Conservation (phyloP, 2,888 invertebrate genomes). For the Scotopteryx bipunctaria region DNA sequence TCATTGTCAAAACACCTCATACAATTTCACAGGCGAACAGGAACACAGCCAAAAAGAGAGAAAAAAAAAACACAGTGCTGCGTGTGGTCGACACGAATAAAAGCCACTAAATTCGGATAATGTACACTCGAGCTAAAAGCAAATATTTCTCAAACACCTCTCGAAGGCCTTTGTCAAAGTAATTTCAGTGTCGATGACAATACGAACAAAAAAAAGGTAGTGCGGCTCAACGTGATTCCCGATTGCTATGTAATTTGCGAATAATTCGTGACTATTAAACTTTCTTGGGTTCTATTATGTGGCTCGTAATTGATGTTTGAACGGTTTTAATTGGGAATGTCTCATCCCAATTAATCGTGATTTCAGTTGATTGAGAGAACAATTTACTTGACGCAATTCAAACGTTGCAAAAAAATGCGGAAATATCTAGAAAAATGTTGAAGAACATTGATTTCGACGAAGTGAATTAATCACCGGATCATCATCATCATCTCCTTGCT, state of each 20-base stretch:
- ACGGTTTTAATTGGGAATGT: conserved; percentile 22
- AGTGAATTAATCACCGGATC: conserved; percentile 6
- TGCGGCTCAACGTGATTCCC: conserved; percentile 69
- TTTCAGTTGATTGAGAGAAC: conserved; percentile 18
- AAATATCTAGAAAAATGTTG: background rate
- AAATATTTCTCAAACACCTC: conserved; percentile 82
- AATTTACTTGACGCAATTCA: conserved; percentile 24
- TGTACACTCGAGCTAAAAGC: conserved; percentile 69
- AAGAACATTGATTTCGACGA: conserved; percentile 1
- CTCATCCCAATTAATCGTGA: conserved; percentile 19
- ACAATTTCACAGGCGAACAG: conserved; percentile 68
- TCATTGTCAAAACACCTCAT: conserved; percentile 81
- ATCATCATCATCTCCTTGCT: too few species aligned
- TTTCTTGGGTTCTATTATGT: conserved; percentile 59
- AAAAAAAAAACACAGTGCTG: conserved; percentile 39
- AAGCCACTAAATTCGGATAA: conserved; percentile 46
- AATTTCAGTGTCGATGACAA: conserved; percentile 80
- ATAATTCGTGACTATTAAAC: conserved; percentile 65
- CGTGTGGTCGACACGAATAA: conserved; percentile 45
- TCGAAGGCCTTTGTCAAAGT: conserved; percentile 71
- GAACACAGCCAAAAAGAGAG: conserved; percentile 40
- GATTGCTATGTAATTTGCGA: conserved; percentile 75
- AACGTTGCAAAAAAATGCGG: background rate
- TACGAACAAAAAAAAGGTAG: conserved; percentile 35
- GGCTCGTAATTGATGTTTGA: conserved; percentile 40